A percentile compares a stretch with the other conserved stretches of the same genome.
phyloP scores from a whole-genome alignment of 2,797 vertebrate species.

The Phrynocephalus forsythii region DNA sequence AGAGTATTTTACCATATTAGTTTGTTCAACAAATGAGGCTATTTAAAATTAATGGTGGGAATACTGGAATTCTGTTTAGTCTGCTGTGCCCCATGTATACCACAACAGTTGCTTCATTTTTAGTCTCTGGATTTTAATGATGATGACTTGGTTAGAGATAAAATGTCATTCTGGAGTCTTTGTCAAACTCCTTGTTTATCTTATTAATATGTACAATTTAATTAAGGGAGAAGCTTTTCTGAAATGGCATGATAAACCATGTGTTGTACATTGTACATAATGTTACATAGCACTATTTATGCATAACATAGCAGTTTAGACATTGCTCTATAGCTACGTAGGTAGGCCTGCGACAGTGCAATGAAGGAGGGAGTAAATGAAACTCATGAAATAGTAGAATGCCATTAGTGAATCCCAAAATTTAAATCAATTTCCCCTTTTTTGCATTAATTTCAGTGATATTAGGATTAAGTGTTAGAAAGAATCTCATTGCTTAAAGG shows the following conservation, averaged over 20 bases:
- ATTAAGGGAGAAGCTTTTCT: background rate
- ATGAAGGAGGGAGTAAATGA: conserved; percentile 17
- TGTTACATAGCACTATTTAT: background rate
- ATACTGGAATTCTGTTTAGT: background rate
- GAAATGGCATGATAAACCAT: background rate
- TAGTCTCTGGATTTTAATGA: background rate
- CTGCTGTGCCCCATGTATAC: background rate
- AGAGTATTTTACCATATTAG: background rate
- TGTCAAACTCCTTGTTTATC: background rate
- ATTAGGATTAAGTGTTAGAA: conserved; percentile 14
- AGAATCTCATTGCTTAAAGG: conserved; percentile 44
- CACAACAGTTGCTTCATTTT: background rate
- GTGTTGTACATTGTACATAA: background rate
- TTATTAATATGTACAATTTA: background rate
- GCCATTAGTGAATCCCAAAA: conserved; percentile 6
- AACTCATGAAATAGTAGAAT: conserved; percentile 1
- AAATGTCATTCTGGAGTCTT: background rate
- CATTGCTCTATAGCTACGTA: conserved; percentile 7
- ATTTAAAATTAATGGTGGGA: background rate
- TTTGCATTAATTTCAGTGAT: background rate
- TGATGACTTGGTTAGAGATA: background rate
- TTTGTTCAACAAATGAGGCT: conserved; percentile 8
- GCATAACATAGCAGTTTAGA: background rate
- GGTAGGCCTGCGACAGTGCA: conserved; percentile 1
- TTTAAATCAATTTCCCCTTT: background rate